phyloP scores from a whole-genome alignment of 2,888 invertebrate species.

The Diploptera punctata region DNA sequence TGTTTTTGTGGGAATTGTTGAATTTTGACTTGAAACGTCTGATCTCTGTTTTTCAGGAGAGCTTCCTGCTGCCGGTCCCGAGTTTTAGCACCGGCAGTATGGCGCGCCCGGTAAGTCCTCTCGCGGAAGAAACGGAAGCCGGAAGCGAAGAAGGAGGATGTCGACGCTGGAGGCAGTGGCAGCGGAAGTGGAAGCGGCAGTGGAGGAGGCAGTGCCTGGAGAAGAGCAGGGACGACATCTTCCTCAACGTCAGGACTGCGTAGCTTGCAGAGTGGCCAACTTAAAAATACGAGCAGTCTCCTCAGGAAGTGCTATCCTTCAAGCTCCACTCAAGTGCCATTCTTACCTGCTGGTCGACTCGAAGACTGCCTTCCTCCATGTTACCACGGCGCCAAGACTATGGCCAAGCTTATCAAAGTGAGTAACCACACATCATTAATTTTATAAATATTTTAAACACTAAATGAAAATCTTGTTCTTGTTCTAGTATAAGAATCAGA shows the following conservation, averaged over 20 bases:
- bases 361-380: slow-evolving; percentile 64
- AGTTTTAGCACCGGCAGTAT: slow-evolving; percentile 47
- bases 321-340: slow-evolving; percentile 53
- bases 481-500: too few relatives aligned
- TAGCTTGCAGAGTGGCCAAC: slow-evolving; percentile 31
- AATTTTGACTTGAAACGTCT: too few relatives aligned
- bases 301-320: slow-evolving; percentile 54
- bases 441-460: too few relatives aligned
- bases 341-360: slow-evolving; percentile 56
- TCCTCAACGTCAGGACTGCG: slow-evolving; percentile 41
- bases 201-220: slow-evolving; percentile 27
- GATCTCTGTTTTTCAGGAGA: slow-evolving; percentile 48
- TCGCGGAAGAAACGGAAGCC: slow-evolving; percentile 48
- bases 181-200: slow-evolving; percentile 37
- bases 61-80: slow-evolving; percentile 50
- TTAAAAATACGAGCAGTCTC: slow-evolving; percentile 47
- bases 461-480: too few relatives aligned
- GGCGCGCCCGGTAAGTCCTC: slow-evolving; percentile 48
- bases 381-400: slow-evolving; percentile 62
- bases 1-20: too few relatives aligned
- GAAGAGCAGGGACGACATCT: slow-evolving; percentile 28
- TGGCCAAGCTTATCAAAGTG: slow-evolving; percentile 65
- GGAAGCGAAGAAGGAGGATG: slow-evolving; percentile 35
- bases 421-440: too few relatives aligned
- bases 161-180: slow-evolving; percentile 27